These are phyloP conservation scores for Augochlora pura DNA, from an alignment of 1,140 invertebrate genomes.

Conservation along the genomic window DNA sequence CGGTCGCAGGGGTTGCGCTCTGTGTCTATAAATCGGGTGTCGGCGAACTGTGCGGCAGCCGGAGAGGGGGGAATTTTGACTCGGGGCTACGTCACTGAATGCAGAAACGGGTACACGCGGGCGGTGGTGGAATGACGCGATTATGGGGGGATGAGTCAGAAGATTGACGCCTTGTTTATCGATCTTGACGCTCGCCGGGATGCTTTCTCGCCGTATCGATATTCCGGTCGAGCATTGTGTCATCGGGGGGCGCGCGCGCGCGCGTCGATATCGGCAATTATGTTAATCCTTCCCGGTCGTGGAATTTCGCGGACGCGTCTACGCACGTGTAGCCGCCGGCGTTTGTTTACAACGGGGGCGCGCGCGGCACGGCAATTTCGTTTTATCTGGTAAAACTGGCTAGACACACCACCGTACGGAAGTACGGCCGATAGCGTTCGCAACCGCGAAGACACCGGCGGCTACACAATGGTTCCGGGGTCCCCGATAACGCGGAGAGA, in stretches of 20 bases:
- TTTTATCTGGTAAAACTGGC: too few relatives aligned
- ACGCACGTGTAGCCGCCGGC: too few relatives aligned
- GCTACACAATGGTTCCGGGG: not conserved
- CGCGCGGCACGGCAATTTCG: too few relatives aligned
- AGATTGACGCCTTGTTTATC: slow-evolving; percentile 67
- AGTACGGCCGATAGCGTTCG: not conserved
- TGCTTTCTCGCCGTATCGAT: slow-evolving; percentile 31
- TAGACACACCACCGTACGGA: too few relatives aligned
- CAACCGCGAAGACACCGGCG: not conserved
- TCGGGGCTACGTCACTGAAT: slow-evolving; percentile 43
- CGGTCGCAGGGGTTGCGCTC: slow-evolving; percentile 21
- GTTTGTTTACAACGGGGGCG: too few relatives aligned
- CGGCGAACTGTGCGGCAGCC: slow-evolving; percentile 3
- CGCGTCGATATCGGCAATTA: too few relatives aligned
- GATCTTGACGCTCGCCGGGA: slow-evolving; percentile 52
- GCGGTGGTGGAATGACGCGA: slow-evolving; percentile 51
- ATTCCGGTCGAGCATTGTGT: not conserved
- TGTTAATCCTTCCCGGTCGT: too few relatives aligned
- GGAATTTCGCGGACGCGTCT: too few relatives aligned
- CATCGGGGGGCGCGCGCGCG: too few relatives aligned
- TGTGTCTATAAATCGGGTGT: not conserved
- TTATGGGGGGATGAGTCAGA: slow-evolving; percentile 62
- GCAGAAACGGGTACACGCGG: slow-evolving; percentile 35
- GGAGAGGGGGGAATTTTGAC: slow-evolving; percentile 25
- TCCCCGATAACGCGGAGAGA: not conserved